Base-by-base conservation (phyloP, 2,888 invertebrate genomes). In the Gastrophysa polygoni region DNA sequence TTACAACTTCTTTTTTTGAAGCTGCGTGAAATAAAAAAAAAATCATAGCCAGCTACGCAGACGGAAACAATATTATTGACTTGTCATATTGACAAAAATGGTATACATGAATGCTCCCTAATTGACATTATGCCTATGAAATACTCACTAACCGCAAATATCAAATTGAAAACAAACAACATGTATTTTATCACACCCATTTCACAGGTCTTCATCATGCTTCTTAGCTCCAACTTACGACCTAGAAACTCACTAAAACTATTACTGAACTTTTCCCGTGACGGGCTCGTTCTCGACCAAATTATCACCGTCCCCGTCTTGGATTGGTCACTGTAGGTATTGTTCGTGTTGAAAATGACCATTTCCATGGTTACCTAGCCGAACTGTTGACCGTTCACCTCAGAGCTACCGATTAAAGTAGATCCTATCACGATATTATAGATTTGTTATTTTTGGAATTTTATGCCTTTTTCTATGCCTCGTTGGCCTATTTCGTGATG, bases 91-190 rank as follows among this genome's bases (percentile, higher is more conserved):
- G n/a, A n/a, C n/a, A n/a, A n/a, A n/a, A n/a, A n/a, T n/a, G n/a
- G n/a, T n/a, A n/a, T n/a, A n/a, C n/a, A n/a, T n/a, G n/a, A n/a
- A n/a, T n/a, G n/a, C n/a, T n/a, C n/a, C n/a, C n/a, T n/a, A n/a
- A n/a, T n/a, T n/a, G n/a, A n/a, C n/a, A n/a, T n/a, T n/a, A n/a
- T n/a, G n/a, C n/a, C n/a, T n/a, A n/a, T n/a, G n/a, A n/a, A n/a
- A n/a, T n/a, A n/a, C n/a, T n/a, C n/a, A 75, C 91, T 88, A 77
- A 91, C 91, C 83, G 89, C 88, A 81, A 91, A 91, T 79, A 91
- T 86, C 16, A 90, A 85, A 77, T 91, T 91, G 71, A 91, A 89
- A 70, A 88, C 84, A 71, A 91, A 84, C 68, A 92, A 82, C 83
- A 91, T 86, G 75, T 90, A 91, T 78, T 91, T 91, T 56, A 91